Base-by-base conservation (phyloP, 64 coral and sea anemone genomes). In the Exaiptasia diaphana region DNA sequence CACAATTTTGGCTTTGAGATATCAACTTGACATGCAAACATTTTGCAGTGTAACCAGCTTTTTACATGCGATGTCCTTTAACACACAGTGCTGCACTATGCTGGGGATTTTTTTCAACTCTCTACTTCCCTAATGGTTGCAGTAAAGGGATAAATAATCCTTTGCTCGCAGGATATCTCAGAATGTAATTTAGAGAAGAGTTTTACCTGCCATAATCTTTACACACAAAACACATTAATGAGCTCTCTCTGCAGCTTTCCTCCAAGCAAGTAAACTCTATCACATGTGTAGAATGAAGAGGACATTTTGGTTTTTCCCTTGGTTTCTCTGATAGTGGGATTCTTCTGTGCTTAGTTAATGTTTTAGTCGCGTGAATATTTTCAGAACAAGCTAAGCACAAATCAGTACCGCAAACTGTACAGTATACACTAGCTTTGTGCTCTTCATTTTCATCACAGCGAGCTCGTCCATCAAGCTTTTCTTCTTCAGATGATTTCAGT, bases 361-460 rank as follows among this genome's bases (percentile, higher is more conserved):
- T 99, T 70, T 99, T 99, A 8, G 95, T 99, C 2, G 95, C 77
- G 68, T 99, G 95, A 9, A 88, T 99, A 3, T 44, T 79, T 71
- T 99, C 95, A 59, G 82, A 63, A 77, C 93, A 96, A 38, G 68
- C 62, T 23, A 53, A 29, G 64, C 93, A 96, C 18, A 96, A 64
- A 34, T 96, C 77, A 38, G 93, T 96, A 0, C 88, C 56, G 70
- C 93, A 96, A 4, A 96, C 87, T 40, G 93, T 96, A 33, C 93
- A 96, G 42, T 90, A 96, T 4, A 90, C 49, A 13, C 41, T 80
- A 3, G 93, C 93, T 49, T 38, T 90, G 11, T 96, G 93, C 4
- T 96, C 93, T 31, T 96, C 93, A 82, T 96, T 96, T 67, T 96
- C 93, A 86, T 96, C 93, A 86, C 93, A 96, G n/a, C 79, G 44